Evolutionary conservation across 2,888 invertebrate species (phyloP).

Genomic region (Autographa gamma): DNA sequence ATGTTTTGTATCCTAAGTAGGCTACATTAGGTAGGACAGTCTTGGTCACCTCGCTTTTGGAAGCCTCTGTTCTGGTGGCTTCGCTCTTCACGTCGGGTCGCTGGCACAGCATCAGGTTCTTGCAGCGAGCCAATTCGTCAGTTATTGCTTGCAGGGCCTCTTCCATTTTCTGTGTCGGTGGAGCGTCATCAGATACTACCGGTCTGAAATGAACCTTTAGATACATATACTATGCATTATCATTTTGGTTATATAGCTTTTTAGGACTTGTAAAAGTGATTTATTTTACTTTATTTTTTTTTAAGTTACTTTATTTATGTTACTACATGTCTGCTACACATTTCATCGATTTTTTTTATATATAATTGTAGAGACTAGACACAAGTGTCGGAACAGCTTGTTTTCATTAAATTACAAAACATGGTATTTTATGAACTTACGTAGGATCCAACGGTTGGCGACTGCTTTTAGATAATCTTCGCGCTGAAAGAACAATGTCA

Average conservation of each 20-base stretch:
- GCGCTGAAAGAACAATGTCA: neutral
- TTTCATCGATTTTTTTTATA: no score
- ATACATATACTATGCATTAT: neutral
- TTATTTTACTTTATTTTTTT: no score
- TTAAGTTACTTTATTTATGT: no score
- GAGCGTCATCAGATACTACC: neutral
- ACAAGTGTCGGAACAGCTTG: no score
- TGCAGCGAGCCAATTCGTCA: constrained; percentile 73
- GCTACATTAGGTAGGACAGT: constrained; percentile 12
- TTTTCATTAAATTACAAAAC: no score
- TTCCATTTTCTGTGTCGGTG: constrained; percentile 66
- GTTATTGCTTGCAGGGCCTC: constrained; percentile 69
- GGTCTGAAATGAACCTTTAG: neutral
- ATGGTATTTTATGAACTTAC: no score
- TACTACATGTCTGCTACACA: no score
- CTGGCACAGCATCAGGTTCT: constrained; percentile 63
- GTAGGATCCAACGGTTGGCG: neutral
- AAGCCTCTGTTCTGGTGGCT: neutral
- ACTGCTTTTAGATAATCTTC: neutral
- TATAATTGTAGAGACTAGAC: no score
- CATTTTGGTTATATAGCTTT: neutral
- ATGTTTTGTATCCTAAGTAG: constrained; percentile 1
- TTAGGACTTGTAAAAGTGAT: no score
- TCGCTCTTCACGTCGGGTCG: constrained; percentile 9
- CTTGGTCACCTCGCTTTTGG: constrained; percentile 53